Conservation (phyloP, 2,888 invertebrate genomes). For the Anodontia alba region DNA sequence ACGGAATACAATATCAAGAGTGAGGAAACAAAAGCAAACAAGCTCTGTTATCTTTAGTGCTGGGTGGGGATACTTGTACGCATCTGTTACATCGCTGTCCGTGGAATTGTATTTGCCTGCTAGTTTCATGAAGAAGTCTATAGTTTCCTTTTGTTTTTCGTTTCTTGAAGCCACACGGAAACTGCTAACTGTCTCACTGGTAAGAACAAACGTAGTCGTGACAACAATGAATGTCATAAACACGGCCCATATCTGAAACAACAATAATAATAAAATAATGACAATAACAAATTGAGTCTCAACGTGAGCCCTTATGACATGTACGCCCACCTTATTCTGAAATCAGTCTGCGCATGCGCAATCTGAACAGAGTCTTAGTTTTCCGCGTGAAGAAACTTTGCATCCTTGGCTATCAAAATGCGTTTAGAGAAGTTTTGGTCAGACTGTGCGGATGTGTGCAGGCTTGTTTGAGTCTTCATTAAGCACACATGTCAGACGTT, state of each 20-base stretch:
- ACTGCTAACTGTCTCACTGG: background rate
- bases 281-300: too few species aligned
- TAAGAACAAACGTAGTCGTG: background rate
- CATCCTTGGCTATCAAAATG: too few species aligned
- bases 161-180: background rate
- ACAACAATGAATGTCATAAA: slow-evolving; percentile 24
- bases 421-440: too few species aligned
- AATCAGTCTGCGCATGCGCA: too few species aligned
- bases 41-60: background rate
- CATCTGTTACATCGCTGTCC: background rate
- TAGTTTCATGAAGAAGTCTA: background rate
- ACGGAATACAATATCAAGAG: slow-evolving; percentile 11
- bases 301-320: too few species aligned
- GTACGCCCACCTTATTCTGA: too few species aligned
- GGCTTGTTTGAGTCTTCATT: too few species aligned
- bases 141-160: background rate
- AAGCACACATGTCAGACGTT: too few species aligned
- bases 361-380: too few species aligned
- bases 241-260: slow-evolving; percentile 31
- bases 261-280: too few species aligned
- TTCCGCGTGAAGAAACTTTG: too few species aligned
- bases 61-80: background rate
- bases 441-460: too few species aligned
- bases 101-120: background rate
- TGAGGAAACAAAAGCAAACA: slow-evolving; percentile 12